phyloP scores from a whole-genome alignment of 2,888 invertebrate species.

The Apotomis capreana region DNA sequence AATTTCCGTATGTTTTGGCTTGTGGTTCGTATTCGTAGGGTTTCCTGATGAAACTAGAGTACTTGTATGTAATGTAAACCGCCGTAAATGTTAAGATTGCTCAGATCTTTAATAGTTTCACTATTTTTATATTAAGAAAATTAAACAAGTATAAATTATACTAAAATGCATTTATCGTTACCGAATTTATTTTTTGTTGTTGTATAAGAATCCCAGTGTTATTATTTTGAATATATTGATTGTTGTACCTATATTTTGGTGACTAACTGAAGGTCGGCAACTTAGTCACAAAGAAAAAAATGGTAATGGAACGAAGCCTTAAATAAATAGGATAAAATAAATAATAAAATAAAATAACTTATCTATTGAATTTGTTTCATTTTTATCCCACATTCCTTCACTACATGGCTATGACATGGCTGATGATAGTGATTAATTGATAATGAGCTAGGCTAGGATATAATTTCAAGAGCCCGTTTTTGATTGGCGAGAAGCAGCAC shows the following conservation, averaged over 20 bases:
- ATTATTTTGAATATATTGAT: conserved; percentile 54
- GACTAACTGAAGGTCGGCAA: conserved; percentile 51
- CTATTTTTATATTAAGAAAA: conserved; percentile 62
- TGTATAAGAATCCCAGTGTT: conserved; percentile 56
- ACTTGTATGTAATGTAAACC: conserved; percentile 50
- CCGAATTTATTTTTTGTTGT: conserved; percentile 73
- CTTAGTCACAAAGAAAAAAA: conserved; percentile 49
- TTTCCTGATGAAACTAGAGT: background rate
- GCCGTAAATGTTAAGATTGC: conserved; percentile 57
- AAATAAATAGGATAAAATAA: conserved; percentile 48
- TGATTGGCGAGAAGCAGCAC: too few relatives aligned
- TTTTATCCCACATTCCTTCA: conserved; percentile 8
- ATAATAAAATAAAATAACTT: conserved; percentile 53
- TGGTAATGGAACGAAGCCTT: conserved; percentile 58
- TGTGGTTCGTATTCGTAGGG: background rate
- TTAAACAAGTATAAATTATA: conserved; percentile 19
- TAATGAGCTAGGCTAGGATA: too few relatives aligned
- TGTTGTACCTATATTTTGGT: conserved; percentile 49
- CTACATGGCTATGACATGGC: background rate
- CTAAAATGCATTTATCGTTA: conserved; percentile 76
- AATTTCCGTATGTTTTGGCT: background rate
- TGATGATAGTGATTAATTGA: background rate
- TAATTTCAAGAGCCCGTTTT: too few relatives aligned
- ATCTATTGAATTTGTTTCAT: conserved; percentile 46
- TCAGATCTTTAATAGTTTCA: conserved; percentile 59